Evolutionary conservation across 2,797 vertebrate species (phyloP).

Genomic region (Sebastes nivosus): DNA sequence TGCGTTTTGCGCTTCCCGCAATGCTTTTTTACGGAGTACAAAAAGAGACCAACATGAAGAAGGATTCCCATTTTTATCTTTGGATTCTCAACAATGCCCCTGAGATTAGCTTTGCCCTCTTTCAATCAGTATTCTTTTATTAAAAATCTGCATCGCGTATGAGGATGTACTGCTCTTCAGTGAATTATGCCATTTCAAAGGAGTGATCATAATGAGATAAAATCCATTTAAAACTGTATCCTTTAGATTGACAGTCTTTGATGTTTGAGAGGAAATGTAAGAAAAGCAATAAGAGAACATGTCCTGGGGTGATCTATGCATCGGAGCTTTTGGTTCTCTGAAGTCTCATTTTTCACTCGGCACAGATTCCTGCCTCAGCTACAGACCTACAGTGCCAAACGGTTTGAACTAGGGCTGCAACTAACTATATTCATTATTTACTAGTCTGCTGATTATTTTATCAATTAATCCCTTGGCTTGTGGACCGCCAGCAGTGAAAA

Average conservation of each 20-base stretch:
- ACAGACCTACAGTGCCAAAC: background rate
- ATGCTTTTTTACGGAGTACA: background rate
- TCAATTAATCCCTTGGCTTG: background rate
- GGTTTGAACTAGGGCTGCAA: background rate
- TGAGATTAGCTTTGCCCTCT: slow-evolving; percentile 45
- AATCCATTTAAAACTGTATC: slow-evolving; percentile 59
- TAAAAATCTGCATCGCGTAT: slow-evolving; percentile 37
- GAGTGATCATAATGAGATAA: slow-evolving; percentile 56
- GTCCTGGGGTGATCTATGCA: slow-evolving; percentile 46
- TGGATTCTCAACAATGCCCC: slow-evolving; percentile 39
- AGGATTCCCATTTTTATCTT: slow-evolving; percentile 6
- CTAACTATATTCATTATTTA: background rate
- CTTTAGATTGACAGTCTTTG: slow-evolving; percentile 61
- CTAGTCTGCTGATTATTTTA: background rate
- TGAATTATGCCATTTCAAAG: slow-evolving; percentile 61
- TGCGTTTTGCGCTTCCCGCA: background rate
- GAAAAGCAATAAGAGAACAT: slow-evolving; percentile 52
- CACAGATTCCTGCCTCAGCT: slow-evolving; percentile 6
- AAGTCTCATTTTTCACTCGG: slow-evolving; percentile 1
- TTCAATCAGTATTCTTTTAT: slow-evolving; percentile 46
- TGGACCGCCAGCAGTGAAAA: background rate
- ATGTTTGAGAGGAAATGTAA: slow-evolving; percentile 59
- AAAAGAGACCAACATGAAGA: slow-evolving; percentile 3
- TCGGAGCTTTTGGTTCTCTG: slow-evolving; percentile 28
- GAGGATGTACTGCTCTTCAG: slow-evolving; percentile 29